Evolutionary conservation across 2,888 invertebrate genomes (phyloP).

Genomic region (Xestia ashworthii): DNA sequence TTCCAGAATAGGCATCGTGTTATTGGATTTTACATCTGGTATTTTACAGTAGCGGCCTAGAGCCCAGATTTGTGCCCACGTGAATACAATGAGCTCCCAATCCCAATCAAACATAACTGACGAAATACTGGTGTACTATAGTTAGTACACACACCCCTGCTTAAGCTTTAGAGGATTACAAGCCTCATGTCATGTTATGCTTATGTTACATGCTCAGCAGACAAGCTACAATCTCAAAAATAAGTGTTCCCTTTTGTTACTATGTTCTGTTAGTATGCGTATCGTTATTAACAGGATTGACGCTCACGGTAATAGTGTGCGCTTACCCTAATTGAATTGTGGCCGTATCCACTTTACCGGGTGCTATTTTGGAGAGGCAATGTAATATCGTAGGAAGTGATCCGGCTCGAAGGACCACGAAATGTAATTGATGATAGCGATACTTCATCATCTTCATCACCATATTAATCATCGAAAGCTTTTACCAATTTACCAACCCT

Average conservation of each 20-base stretch:
- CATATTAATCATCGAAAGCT: too few species aligned
- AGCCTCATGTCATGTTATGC: background rate
- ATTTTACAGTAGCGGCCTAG: background rate
- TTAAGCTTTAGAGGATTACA: background rate
- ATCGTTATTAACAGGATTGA: constrained; percentile 51
- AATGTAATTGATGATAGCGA: background rate
- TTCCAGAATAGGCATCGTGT: background rate
- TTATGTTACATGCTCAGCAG: background rate
- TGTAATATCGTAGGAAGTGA: background rate
- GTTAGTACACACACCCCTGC: background rate
- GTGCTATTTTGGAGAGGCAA: background rate
- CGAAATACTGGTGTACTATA: background rate
- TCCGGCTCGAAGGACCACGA: constrained; percentile 2
- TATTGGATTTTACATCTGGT: background rate
- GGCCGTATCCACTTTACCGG: constrained; percentile 3
- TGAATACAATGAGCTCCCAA: too few species aligned
- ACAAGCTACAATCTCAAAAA: constrained; percentile 2
- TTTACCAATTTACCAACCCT: background rate
- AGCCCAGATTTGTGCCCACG: too few species aligned
- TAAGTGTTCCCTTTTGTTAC: constrained; percentile 6
- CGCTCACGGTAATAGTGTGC: constrained; percentile 43
- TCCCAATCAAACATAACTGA: background rate
- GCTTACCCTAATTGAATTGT: constrained; percentile 56
- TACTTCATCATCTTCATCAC: background rate
- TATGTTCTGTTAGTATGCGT: background rate